These are phyloP conservation scores for Drosophila punjabiensis DNA, from an alignment of 1,140 invertebrate species.

Conservation along the genomic window DNA sequence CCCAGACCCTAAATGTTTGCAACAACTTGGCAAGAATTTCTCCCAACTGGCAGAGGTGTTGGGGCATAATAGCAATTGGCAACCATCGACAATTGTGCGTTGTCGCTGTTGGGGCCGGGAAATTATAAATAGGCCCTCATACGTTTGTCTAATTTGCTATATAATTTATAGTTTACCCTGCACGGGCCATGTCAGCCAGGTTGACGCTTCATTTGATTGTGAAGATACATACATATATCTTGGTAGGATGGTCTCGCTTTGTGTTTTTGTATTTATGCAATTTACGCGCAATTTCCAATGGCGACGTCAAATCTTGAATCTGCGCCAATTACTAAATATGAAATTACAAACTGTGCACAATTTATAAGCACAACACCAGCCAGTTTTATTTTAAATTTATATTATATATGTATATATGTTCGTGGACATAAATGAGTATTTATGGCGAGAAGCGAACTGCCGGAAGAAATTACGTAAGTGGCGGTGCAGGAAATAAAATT, in stretches of 20 bases:
- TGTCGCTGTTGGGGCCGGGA: background rate
- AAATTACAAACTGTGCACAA: constrained; percentile 42
- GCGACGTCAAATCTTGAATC: constrained; percentile 30
- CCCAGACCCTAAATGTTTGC: background rate
- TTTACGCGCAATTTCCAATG: constrained; percentile 28
- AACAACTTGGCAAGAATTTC: constrained; percentile 10
- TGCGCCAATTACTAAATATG: constrained; percentile 40
- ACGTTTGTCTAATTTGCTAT: constrained; percentile 44
- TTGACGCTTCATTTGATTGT: constrained; percentile 36
- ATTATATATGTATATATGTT: constrained; percentile 1
- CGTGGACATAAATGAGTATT: constrained; percentile 6
- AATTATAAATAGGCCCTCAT: constrained; percentile 55
- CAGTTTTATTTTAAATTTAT: constrained; percentile 18
- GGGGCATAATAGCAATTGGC: constrained; percentile 27
- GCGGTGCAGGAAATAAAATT: constrained; percentile 41
- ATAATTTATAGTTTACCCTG: constrained; percentile 55
- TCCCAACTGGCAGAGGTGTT: constrained; percentile 21
- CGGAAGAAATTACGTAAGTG: constrained; percentile 14
- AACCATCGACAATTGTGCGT: constrained; percentile 10
- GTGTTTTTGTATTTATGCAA: constrained; percentile 11
- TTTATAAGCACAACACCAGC: constrained; percentile 21
- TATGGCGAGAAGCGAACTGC: constrained; percentile 3
- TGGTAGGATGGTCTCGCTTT: constrained; percentile 1
- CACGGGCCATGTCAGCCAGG: constrained; percentile 26
- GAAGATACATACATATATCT: background rate